phyloP scores from a whole-genome alignment of 2,113 vertebrate species.

The Nymphicus hollandicus region DNA sequence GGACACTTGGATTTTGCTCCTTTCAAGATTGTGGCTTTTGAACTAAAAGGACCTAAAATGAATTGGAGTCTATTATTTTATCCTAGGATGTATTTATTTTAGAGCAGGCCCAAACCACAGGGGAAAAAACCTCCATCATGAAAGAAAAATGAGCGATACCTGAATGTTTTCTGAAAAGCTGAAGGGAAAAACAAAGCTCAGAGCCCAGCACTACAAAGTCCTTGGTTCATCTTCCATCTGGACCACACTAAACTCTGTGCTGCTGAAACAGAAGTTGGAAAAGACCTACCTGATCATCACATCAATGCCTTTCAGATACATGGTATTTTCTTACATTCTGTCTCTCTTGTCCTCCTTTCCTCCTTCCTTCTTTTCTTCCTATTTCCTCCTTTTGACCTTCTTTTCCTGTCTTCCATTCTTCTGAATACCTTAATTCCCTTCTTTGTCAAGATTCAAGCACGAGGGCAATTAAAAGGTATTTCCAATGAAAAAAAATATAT shows the following conservation, averaged over 20 bases:
- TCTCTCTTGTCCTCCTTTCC: background rate
- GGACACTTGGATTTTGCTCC: background rate
- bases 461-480: background rate
- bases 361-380: background rate
- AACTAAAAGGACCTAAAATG: background rate
- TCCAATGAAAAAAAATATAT: background rate
- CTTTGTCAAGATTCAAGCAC: background rate
- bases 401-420: background rate
- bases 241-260: accelerated
- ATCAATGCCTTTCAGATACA: background rate
- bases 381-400: background rate
- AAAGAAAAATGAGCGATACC: background rate
- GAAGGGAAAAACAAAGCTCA: background rate
- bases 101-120: background rate
- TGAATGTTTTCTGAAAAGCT: background rate
- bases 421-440: background rate
- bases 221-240: background rate
- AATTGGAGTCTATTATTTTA: background rate
- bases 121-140: background rate
- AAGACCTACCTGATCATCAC: background rate
- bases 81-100: background rate
- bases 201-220: background rate
- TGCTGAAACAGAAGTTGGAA: background rate
- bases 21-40: background rate
- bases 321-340: background rate